Base-by-base conservation (phyloP, 1,140 invertebrate genomes). In the Pentalonia nigronervosa region DNA sequence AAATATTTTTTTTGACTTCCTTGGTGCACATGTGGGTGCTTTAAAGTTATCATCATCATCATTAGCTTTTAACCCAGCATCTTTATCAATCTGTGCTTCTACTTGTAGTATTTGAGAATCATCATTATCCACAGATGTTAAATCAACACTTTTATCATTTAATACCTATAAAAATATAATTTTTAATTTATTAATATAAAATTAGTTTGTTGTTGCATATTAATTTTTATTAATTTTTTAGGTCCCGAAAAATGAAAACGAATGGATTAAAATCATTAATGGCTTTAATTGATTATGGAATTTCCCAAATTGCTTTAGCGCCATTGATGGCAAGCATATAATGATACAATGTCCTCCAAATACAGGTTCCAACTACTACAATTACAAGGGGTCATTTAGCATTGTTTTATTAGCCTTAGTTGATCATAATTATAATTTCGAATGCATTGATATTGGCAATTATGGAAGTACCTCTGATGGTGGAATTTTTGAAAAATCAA, bases 311-410 rank as follows among this genome's bases (percentile, higher is more conserved):
- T 84, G 83, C 36, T 23, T 84, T 84, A 36, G 83, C 1, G n/a
- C 20, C 20, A 56, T 56, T 56, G 95, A 95, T 94, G 94, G 95
- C 8, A 95, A 95, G 76, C 94, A 94, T 93, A 90, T 95, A 2
- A 21, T 84, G 3, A 92, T 94, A 41, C 41, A 41, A 41, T 41
- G 41, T 41, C 41, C 41, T 41, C 41, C 41, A 41, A 41, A 41
- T 41, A 94, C 94, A 90, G 95, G 95, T 53, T 94, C 95, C 20
- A 67, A 94, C 25, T 96, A 94, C 94, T 95, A 94, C 90, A 96
- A 96, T 94, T 95, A 96, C 90, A 96, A 96, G 94, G 87, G 94
- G 2, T 95, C 94, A 94, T 96, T 95, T 94, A 95, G 95, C 48
- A 95, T 96, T 83, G 95, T 56, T 56, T 96, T 67, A 94, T 96